A percentile compares a stretch with the other conserved stretches of the same genome.
phyloP scores from a whole-genome alignment of 2,888 invertebrate genomes.

The Chrysotoxum bicinctum region DNA sequence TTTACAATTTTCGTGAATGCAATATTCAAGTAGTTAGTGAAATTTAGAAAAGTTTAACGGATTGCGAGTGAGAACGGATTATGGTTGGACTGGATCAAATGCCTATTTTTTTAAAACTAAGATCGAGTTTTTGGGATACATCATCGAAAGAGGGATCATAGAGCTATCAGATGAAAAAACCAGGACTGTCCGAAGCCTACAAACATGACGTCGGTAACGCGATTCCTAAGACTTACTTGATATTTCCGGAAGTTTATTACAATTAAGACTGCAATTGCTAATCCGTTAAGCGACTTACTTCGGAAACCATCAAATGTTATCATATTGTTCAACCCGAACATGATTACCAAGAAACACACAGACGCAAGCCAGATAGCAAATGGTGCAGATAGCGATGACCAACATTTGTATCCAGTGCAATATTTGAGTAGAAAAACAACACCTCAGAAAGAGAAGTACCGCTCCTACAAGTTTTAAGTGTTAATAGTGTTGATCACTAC shows the following conservation, averaged over 20 bases:
- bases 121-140: constrained; percentile 35
- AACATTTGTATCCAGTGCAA: constrained; percentile 43
- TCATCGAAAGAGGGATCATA: background rate
- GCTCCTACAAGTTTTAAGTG: too few species aligned
- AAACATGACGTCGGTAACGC: background rate
- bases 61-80: background rate
- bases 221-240: background rate
- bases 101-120: constrained; percentile 34
- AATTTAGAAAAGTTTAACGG: background rate
- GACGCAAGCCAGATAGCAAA: constrained; percentile 69
- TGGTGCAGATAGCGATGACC: constrained; percentile 53
- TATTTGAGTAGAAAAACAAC: constrained; percentile 68
- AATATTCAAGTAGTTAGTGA: background rate
- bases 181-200: background rate
- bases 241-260: background rate
- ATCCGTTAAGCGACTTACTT: background rate
- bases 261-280: background rate
- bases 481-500: too few species aligned
- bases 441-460: background rate
- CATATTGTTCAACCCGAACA: constrained; percentile 54
- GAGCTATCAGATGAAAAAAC: constrained; percentile 37
- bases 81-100: constrained; percentile 15
- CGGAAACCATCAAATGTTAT: background rate
- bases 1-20: background rate
- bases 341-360: constrained; percentile 66